Base-by-base conservation (phyloP, 2,888 invertebrate species). In the Diplazon laetatorius region DNA sequence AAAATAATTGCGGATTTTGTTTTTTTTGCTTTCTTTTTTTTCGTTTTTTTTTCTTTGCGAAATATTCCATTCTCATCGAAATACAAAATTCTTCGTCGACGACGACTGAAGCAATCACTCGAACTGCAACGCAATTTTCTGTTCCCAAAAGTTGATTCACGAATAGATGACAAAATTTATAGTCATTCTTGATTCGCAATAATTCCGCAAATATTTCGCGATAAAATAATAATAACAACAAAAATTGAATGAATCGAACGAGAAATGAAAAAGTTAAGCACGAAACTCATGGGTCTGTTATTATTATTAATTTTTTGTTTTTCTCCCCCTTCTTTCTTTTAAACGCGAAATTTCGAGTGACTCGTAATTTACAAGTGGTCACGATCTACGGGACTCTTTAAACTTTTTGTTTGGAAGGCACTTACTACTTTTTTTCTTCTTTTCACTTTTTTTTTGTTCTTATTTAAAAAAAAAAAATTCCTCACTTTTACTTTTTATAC, bases 371-470 rank as follows among this genome's bases (percentile, higher is more conserved):
- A 89, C 88, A 90, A 89, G 88, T 90, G 89, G 91, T 91, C 91
- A 89, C 91, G 90, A 90, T 91, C 90, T 91, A 91, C 90, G 91
- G 89, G 90, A 91, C 89, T 90, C 89, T 86, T 90, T 86, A 88
- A 84, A 87, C 82, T 82, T 86, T 86, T 85, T 87, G 84, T 85
- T 84, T 84, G 94, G 94, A 95, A 95, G 95, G 95, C 95, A 95
- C 95, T 95, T 95, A 94, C 95, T 95, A 95, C 95, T 93, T 93
- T 93, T 93, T 93, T 92, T 87, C 92, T 89, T 94, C 52, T 77
- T 70, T 80, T 77, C 77, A 81, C 75, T 81, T 79, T 76, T 81
- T 75, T 30, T 30, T 93, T 93, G 93, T 93, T 93, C 92, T 87
- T 92, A 89, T 94, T 60, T n/a, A n/a, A n/a, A n/a, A n/a, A n/a